Percentiles rank a stretch among this genome's conserved stretches.
Evolutionary conservation across 2,113 vertebrate species (phyloP).

Genomic region (Lontra canadensis): DNA sequence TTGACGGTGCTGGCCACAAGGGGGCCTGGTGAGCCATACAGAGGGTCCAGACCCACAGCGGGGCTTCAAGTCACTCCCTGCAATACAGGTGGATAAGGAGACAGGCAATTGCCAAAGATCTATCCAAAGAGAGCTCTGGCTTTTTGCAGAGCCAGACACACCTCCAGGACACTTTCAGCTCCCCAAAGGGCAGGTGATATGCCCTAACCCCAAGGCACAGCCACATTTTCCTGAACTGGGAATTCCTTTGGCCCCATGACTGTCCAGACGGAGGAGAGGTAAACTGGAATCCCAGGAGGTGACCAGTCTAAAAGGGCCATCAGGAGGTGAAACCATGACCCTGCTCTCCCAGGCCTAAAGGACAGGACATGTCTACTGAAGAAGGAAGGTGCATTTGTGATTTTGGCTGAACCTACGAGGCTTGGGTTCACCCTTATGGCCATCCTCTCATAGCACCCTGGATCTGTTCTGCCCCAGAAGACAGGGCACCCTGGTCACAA

Average conservation of each 20-base stretch:
- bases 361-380: neutral
- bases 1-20: slow-evolving; percentile 44
- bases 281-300: neutral
- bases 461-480: neutral
- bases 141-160: neutral
- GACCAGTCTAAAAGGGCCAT: neutral
- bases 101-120: neutral
- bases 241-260: neutral
- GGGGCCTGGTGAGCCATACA: neutral
- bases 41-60: neutral
- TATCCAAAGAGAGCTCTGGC: neutral
- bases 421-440: neutral
- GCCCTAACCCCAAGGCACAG: neutral
- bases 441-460: neutral
- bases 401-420: neutral
- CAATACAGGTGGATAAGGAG: rapidly evolving
- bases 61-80: neutral
- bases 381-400: neutral
- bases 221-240: neutral
- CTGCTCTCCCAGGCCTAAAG: neutral
- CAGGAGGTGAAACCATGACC: neutral
- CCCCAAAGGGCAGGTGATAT: neutral
- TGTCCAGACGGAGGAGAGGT: neutral
- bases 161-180: neutral
- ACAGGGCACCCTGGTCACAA: neutral